These are phyloP conservation scores for Exocentrus adspersus DNA, from an alignment of 2,888 invertebrate species.

Conservation along the genomic window DNA sequence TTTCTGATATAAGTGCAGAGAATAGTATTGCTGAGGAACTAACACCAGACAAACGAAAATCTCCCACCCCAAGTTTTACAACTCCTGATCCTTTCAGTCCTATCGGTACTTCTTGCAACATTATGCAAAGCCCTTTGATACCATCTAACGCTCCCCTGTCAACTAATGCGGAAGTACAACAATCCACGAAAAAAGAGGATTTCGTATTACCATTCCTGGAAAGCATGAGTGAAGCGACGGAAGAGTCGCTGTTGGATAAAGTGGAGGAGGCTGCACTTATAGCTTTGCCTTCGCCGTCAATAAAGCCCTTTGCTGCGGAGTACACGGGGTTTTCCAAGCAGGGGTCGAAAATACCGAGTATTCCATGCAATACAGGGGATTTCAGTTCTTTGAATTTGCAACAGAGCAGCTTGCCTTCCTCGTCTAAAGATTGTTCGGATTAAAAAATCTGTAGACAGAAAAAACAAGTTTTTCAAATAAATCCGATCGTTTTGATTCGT, in stretches of 20 bases:
- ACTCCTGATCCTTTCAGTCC: conserved; percentile 69
- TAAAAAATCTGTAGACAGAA: no score
- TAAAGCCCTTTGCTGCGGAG: conserved; percentile 61
- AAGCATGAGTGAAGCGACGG: conserved; percentile 29
- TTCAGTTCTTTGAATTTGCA: conserved; percentile 35
- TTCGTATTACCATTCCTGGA: conserved; percentile 53
- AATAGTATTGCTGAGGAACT: conserved; percentile 73
- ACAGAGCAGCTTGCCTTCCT: conserved; percentile 18
- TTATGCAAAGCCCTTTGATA: conserved; percentile 57
- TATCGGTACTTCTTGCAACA: conserved; percentile 59
- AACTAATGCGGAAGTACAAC: conserved; percentile 25
- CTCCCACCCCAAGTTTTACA: conserved; percentile 54
- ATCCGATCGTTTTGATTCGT: background rate
- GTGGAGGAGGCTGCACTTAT: conserved; percentile 47
- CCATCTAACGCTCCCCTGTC: conserved; percentile 50
- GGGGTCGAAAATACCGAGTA: conserved; percentile 72
- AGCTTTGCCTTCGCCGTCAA: conserved; percentile 55
- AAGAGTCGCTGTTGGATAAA: conserved; percentile 54
- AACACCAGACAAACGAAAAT: conserved; percentile 58
- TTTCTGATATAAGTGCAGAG: conserved; percentile 79
- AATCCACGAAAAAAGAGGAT: conserved; percentile 41
- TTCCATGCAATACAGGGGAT: conserved; percentile 74
- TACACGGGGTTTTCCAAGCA: conserved; percentile 71
- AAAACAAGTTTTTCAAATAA: no score
- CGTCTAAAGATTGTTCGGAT: conserved; percentile 24